Evolutionary conservation across 1,140 invertebrate species (phyloP).

Genomic region (Pseudomyrmex sp.): DNA sequence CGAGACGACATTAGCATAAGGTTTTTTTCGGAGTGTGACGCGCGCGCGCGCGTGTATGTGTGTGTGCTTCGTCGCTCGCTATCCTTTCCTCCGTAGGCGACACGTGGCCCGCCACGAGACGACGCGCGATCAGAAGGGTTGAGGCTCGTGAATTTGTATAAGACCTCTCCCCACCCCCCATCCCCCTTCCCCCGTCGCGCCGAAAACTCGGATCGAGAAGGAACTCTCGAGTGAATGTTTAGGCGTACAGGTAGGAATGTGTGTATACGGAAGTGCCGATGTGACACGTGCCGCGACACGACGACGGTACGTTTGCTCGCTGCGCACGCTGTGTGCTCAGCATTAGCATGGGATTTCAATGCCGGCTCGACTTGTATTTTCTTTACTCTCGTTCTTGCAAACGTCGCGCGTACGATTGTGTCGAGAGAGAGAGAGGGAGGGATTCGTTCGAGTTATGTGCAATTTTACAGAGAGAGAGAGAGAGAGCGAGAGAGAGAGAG

Average conservation of each 20-base stretch:
- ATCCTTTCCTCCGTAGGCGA: slow-evolving; percentile 47
- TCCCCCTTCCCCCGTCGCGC: background rate
- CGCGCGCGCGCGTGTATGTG: background rate
- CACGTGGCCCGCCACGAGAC: slow-evolving; percentile 77
- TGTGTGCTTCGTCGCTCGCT: slow-evolving; percentile 8
- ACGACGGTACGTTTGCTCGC: slow-evolving; percentile 37
- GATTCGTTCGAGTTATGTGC: background rate
- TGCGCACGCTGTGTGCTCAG: slow-evolving; percentile 39
- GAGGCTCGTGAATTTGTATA: slow-evolving; percentile 50
- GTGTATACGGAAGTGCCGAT: slow-evolving; percentile 55
- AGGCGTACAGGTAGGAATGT: slow-evolving; percentile 20
- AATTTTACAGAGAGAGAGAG: background rate
- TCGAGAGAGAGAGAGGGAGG: slow-evolving; percentile 16
- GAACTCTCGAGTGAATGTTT: slow-evolving; percentile 31
- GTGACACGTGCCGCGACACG: slow-evolving; percentile 51
- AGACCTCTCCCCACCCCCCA: background rate
- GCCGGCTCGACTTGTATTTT: slow-evolving; percentile 35
- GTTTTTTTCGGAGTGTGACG: slow-evolving; percentile 63
- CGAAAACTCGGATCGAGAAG: slow-evolving; percentile 11
- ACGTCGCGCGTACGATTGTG: background rate
- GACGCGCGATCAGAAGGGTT: slow-evolving; percentile 40
- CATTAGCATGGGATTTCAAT: slow-evolving; percentile 60
- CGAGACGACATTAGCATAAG: slow-evolving; percentile 77
- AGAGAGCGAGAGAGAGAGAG: too few species aligned
- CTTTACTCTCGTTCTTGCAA: slow-evolving; percentile 31